Conservation (phyloP, 2,797 vertebrate genomes). For the Amblyopsis hoosieri region DNA sequence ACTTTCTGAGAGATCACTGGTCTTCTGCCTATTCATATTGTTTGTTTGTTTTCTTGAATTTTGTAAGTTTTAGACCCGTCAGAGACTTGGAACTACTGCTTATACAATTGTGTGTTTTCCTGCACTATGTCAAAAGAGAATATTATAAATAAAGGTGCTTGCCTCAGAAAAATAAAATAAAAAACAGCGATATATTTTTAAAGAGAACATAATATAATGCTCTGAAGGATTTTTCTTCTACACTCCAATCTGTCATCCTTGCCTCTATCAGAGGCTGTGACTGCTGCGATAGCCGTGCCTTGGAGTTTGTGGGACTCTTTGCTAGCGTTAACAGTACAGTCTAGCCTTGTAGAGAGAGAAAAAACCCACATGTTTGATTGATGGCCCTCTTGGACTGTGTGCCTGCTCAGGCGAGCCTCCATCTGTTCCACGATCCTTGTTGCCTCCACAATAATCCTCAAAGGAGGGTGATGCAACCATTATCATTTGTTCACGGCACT, state of each 20-base stretch:
- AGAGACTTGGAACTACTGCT: too few species aligned
- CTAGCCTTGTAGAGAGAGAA: constrained; percentile 27
- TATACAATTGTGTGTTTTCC: too few species aligned
- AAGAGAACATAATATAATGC: constrained; percentile 2
- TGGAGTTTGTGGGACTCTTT: constrained; percentile 35
- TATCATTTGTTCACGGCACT: constrained; percentile 63
- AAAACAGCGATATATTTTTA: background rate
- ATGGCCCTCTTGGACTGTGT: constrained; percentile 61
- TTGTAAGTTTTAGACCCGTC: background rate
- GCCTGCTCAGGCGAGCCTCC: constrained; percentile 61
- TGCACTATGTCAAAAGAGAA: too few species aligned
- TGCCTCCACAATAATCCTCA: constrained; percentile 53
- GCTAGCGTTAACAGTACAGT: constrained; percentile 43
- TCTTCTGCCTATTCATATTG: background rate
- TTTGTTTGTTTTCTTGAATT: background rate
- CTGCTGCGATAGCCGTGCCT: constrained; percentile 26
- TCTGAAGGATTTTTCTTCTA: constrained; percentile 10
- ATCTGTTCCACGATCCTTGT: constrained; percentile 59
- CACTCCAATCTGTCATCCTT: background rate
- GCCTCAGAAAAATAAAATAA: too few species aligned
- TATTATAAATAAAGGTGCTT: too few species aligned
- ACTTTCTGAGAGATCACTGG: constrained; percentile 12
- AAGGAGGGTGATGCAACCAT: constrained; percentile 55
- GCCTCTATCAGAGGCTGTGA: constrained; percentile 5
- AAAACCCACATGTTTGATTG: constrained; percentile 47